Base-by-base conservation (phyloP, 1,140 invertebrate genomes). In the Tetragnatha versicolor region DNA sequence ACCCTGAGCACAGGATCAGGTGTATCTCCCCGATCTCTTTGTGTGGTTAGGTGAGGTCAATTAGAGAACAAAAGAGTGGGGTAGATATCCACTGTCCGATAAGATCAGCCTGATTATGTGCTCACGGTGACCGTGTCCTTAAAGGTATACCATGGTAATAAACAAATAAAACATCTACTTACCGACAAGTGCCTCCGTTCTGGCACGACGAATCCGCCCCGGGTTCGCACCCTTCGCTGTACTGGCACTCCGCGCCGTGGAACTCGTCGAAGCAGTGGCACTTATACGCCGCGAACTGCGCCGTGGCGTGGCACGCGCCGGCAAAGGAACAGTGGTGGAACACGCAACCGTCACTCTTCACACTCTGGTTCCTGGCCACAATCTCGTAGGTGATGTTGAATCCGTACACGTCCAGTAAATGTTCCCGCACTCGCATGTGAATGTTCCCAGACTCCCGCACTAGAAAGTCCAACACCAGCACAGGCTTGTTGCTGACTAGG, bases 361-460 rank as follows among this genome's bases (percentile, higher is more conserved):
- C 27, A 12, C 49, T 45, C 65, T 82, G 81, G 1, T 85, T 85
- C 22, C 80, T 81, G 27, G 83, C 79, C 2, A 89, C 88, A 79
- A 96, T 91, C 83, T 94, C 93, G 84, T 95, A 96, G 4, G 94
- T 96, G 80, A 96, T 91, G 85, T 97, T 97, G 87, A 97, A 96
- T 7, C 94, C 95, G 84, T 92, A 95, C 2, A 95, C 93, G 80
- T 94, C 91, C 25, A 95, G 87, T 10, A 96, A 87, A 63, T 91
- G 89, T 81, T 94, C 90, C 47, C 94, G 85, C 0, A 93, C 93
- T 1, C 95, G 87, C 45, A 96, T 86, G 85, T 96, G 93, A 45
- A 93, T 92, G 5, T 94, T 93, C 82, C 93, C 92, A 65, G 93
- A 87, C 25, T 91, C 86, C 77, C 90, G 87, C 49, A 94, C 86